These are phyloP conservation scores for Piscicola geometra DNA, from an alignment of 2,888 invertebrate genomes.

Conservation along the genomic window DNA sequence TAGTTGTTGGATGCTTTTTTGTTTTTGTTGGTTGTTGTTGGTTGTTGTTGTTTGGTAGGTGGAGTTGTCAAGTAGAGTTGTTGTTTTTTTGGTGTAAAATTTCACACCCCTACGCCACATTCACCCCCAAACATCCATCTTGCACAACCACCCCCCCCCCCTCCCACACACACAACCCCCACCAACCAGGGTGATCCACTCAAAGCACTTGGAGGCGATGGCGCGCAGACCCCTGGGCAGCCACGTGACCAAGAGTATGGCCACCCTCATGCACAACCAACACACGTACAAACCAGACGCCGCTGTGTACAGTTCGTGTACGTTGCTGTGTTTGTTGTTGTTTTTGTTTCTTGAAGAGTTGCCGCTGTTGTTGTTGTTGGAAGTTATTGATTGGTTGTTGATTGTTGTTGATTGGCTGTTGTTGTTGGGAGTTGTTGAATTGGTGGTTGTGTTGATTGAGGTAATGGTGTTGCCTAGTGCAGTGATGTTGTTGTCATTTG, in stretches of 20 bases:
- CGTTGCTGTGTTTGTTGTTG: constrained; percentile 57
- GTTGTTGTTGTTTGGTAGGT: too few species aligned
- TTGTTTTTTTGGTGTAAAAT: neutral
- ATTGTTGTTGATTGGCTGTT: neutral
- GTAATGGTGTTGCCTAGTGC: too few species aligned
- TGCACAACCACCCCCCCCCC: neutral
- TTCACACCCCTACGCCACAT: too few species aligned
- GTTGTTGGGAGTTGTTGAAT: too few species aligned
- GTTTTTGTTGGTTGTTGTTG: too few species aligned
- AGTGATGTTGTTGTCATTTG: too few species aligned
- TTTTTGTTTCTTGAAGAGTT: neutral
- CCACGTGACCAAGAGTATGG: constrained; percentile 77
- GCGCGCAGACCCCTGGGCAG: constrained; percentile 78
- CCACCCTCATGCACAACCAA: constrained; percentile 81
- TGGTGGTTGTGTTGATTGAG: too few species aligned
- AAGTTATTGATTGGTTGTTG: neutral
- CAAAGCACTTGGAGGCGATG: constrained; percentile 53
- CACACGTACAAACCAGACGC: constrained; percentile 90
- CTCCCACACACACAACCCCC: neutral
- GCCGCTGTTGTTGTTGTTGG: neutral
- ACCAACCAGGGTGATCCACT: constrained; percentile 56
- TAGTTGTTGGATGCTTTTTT: too few species aligned
- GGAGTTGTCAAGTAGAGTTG: neutral
- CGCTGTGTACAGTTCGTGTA: constrained; percentile 92
- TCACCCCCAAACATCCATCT: neutral